Conservation (phyloP, 2,888 invertebrate genomes). For the Dilophus febrilis region DNA sequence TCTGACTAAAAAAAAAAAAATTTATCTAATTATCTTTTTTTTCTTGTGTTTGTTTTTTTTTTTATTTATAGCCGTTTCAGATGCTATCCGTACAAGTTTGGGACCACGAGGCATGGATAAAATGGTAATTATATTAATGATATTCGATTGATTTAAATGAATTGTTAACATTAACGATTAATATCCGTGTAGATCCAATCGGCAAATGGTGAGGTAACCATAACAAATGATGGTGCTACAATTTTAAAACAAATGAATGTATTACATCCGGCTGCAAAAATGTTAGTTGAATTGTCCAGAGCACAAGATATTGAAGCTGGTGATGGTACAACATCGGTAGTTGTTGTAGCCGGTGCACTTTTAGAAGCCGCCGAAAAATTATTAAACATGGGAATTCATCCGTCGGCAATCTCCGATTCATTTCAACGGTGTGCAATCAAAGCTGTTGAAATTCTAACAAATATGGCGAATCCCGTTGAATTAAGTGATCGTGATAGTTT, state of each 20-base stretch:
- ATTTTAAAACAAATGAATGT: slow-evolving; percentile 99
- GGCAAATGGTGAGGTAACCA: slow-evolving; percentile 93
- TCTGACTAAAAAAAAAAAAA: slow-evolving; percentile 1
- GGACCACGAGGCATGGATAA: slow-evolving; percentile 99
- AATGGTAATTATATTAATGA: slow-evolving; percentile 50
- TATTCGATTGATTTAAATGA: background rate
- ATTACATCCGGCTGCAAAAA: slow-evolving; percentile 95
- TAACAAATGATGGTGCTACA: slow-evolving; percentile 99
- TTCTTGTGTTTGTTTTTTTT: slow-evolving; percentile 11
- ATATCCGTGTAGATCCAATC: slow-evolving; percentile 71
- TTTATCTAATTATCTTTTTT: slow-evolving; percentile 1
- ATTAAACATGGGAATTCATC: slow-evolving; percentile 87
- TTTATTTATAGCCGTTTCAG: slow-evolving; percentile 71
- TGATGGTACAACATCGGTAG: slow-evolving; percentile 97
- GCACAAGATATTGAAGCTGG: slow-evolving; percentile 99
- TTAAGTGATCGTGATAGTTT: slow-evolving; percentile 73
- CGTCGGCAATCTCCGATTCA: slow-evolving; percentile 91
- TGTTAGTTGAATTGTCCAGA: slow-evolving; percentile 95
- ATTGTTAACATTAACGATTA: slow-evolving; percentile 6
- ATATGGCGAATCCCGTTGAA: slow-evolving; percentile 75
- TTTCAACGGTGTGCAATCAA: slow-evolving; percentile 54
- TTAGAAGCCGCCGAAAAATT: slow-evolving; percentile 89
- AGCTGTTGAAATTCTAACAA: slow-evolving; percentile 46
- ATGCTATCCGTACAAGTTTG: slow-evolving; percentile 96
- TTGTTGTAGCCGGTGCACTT: slow-evolving; percentile 90